Evolutionary conservation across 1,140 invertebrate species (phyloP).

Genomic region (Asobara japonica): DNA sequence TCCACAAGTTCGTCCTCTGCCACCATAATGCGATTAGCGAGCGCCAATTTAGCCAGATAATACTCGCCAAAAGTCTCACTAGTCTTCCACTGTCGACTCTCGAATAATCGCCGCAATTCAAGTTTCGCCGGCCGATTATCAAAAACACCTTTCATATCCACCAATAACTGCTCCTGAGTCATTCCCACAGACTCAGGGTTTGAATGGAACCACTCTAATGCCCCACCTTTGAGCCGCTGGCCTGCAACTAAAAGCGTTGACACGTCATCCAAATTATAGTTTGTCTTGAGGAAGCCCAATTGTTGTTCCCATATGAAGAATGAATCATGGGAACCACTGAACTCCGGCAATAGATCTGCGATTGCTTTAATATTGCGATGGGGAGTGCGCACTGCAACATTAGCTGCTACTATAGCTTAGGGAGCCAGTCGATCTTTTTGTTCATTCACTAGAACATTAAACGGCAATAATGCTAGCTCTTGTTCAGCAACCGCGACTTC

Average conservation of each 20-base stretch:
- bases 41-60: not conserved
- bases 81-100: not conserved
- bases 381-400: too few relatives aligned
- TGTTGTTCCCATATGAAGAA: not conserved
- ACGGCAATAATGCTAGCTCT: too few relatives aligned
- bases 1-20: not conserved
- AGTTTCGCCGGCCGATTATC: constrained; percentile 7
- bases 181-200: constrained; percentile 3
- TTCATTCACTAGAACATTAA: too few relatives aligned
- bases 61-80: not conserved
- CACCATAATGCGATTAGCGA: not conserved
- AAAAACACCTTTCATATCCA: not conserved
- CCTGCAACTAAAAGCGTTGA: not conserved
- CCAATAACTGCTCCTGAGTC: not conserved
- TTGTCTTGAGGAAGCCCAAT: not conserved
- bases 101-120: not conserved
- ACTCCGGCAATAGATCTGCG: not conserved
- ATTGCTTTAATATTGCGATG: too few relatives aligned
- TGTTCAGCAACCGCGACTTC: too few relatives aligned
- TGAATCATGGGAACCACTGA: not conserved
- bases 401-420: too few relatives aligned
- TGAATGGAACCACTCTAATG: constrained; percentile 20
- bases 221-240: not conserved
- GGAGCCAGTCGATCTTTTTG: too few relatives aligned
- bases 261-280: constrained; percentile 6